These are phyloP conservation scores for Craterocephalus amniculus DNA, from an alignment of 2,797 vertebrate species.

Conservation along the genomic window DNA sequence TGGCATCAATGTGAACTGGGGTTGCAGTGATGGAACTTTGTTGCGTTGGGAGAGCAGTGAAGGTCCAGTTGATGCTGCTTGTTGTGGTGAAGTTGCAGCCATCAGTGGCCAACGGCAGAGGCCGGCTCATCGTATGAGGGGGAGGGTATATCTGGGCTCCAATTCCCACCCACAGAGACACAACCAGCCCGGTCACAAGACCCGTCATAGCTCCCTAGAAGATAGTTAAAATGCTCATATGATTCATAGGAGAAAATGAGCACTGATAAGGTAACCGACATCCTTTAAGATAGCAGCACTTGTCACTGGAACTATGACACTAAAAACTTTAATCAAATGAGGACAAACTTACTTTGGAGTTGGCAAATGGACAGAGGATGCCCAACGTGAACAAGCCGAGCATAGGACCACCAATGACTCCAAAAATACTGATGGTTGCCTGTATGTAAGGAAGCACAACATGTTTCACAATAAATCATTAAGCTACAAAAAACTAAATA, in stretches of 20 bases:
- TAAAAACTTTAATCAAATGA: neutral
- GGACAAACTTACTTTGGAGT: slow-evolving; percentile 77
- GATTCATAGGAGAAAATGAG: neutral
- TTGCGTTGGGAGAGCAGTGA: slow-evolving; percentile 45
- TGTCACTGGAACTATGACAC: neutral
- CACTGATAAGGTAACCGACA: no score
- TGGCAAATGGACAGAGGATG: slow-evolving; percentile 81
- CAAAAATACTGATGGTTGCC: slow-evolving; percentile 80
- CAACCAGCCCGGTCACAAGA: slow-evolving; percentile 80
- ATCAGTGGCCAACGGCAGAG: slow-evolving; percentile 79
- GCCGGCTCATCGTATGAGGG: slow-evolving; percentile 70
- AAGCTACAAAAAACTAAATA: neutral
- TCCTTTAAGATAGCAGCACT: neutral
- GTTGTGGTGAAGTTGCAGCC: slow-evolving; percentile 82
- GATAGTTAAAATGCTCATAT: neutral
- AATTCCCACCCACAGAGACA: slow-evolving; percentile 89
- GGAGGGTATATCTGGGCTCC: slow-evolving; percentile 87
- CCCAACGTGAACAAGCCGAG: slow-evolving; percentile 83
- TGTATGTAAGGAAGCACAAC: slow-evolving; percentile 42
- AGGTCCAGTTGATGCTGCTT: slow-evolving; percentile 65
- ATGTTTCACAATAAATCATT: neutral
- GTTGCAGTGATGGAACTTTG: slow-evolving; percentile 44
- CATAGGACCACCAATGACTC: slow-evolving; percentile 82
- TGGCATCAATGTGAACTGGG: slow-evolving; percentile 11
- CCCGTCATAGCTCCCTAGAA: slow-evolving; percentile 88